These are phyloP conservation scores for Regulus satrapa DNA, from an alignment of 2,113 vertebrate genomes.

Conservation along the genomic window DNA sequence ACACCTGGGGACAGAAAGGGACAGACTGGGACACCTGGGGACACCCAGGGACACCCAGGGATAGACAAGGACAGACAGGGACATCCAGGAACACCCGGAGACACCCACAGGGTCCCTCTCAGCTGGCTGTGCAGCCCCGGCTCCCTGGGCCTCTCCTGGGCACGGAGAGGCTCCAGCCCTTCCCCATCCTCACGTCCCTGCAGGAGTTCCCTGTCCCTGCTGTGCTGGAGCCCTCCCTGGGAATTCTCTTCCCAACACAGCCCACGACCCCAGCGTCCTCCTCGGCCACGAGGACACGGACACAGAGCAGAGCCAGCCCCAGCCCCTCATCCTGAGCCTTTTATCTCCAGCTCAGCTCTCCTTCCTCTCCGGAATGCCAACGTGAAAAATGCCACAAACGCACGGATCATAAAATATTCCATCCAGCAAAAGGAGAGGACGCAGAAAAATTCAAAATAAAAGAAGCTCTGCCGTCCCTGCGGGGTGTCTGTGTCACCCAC, in stretches of 20 bases:
- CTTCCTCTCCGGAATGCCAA: rapidly evolving
- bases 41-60: background rate
- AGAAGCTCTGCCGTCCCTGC: too few relatives aligned
- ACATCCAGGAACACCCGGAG: too few relatives aligned
- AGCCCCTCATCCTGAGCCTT: background rate
- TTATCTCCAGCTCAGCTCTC: background rate
- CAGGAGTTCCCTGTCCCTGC: background rate
- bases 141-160: too few relatives aligned
- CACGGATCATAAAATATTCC: rapidly evolving
- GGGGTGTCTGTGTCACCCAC: background rate
- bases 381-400: rapidly evolving
- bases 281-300: background rate
- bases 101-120: background rate
- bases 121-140: too few relatives aligned
- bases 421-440: background rate
- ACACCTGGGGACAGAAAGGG: rapidly evolving
- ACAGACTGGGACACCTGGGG: too few relatives aligned
- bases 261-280: background rate
- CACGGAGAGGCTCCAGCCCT: background rate
- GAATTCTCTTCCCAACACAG: background rate
- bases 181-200: background rate
- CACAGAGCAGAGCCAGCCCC: too few relatives aligned
- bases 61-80: background rate
- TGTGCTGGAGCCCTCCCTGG: background rate
- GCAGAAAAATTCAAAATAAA: rapidly evolving